phyloP scores from a whole-genome alignment of 2,113 vertebrate species.

The Glaucomys volans region DNA sequence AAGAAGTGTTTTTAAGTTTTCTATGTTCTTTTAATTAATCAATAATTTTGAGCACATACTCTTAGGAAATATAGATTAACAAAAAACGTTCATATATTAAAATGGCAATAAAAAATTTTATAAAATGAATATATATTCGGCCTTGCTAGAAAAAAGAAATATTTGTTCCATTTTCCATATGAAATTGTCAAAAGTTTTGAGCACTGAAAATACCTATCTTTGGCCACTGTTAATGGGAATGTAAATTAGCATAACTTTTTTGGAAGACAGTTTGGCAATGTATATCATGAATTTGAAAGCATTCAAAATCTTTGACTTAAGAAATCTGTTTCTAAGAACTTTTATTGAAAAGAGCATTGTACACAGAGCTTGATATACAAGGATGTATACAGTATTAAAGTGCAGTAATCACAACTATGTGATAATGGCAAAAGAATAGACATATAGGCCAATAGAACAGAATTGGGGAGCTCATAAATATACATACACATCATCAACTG shows the following conservation, averaged over 20 bases:
- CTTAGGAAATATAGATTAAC: slow-evolving; percentile 19
- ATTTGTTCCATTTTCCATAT: not conserved
- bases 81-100: not conserved
- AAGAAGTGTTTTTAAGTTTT: slow-evolving; percentile 32
- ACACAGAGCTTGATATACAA: not conserved
- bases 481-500: not conserved
- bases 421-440: not conserved
- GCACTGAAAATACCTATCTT: not conserved
- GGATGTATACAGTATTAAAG: not conserved
- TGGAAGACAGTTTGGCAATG: not conserved
- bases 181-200: slow-evolving; percentile 3
- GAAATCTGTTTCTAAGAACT: slow-evolving; percentile 14
- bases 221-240: not conserved
- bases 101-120: not conserved
- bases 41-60: not conserved
- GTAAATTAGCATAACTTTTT: slow-evolving; percentile 29
- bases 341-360: slow-evolving; percentile 11
- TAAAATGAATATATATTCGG: not conserved
- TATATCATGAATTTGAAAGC: slow-evolving; percentile 24
- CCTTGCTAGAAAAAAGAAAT: not conserved
- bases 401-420: not conserved
- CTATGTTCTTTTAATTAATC: slow-evolving; percentile 34
- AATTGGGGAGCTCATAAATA: not conserved
- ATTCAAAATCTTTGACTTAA: slow-evolving; percentile 1
- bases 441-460: not conserved